Base-by-base conservation (phyloP, 2,888 invertebrate genomes). In the Poecilobothrus nobilitatus region DNA sequence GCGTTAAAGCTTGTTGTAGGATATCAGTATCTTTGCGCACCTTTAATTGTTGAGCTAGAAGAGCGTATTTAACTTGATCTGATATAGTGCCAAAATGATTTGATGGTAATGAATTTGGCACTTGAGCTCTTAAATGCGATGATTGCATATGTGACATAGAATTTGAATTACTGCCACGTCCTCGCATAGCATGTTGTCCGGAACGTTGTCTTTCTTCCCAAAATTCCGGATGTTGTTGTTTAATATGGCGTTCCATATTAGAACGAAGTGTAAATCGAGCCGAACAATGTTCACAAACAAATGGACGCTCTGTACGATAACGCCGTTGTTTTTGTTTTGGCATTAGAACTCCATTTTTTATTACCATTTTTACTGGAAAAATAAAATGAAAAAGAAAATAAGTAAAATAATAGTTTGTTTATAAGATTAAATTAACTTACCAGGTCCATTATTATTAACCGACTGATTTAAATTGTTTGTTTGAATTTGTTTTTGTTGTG, bases 231-330 rank as follows among this genome's bases (percentile, higher is more conserved):
- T 96, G 96, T 75, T 95, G 95, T 75, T 95, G 94, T 78, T 95
- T 95, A 4, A 95, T 92, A 75, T 96, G 96, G 0, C 95, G 86
- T 79, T 95, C 95, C 94, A 95, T 95, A 76, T 96, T 95, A 12
- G 94, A 94, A n/a, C 94, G 86, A 15, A 95, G 83, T 0, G 95
- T 95, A 76, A 96, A 96, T 68, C 92, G 85, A 0, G 95, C 94
- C 0, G 92, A 90, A 80, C 96, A 95, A 77, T 94, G 92, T 70
- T 92, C 92, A 79, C 95, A 96, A 0, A 91, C 90, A 80, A 94
- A 95, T 0, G 95, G 95, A 34, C 95, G 84, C 78, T 95, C 95
- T 27, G 95, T 95, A 70, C 95, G 85, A 78, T 95, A 95, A 63
- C 95, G 87, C 67, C 94, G 83, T 80, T 95, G 95, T 76, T 95